These are phyloP conservation scores for Hydropsyche tenuis DNA, from an alignment of 1,140 invertebrate species.

Conservation along the genomic window DNA sequence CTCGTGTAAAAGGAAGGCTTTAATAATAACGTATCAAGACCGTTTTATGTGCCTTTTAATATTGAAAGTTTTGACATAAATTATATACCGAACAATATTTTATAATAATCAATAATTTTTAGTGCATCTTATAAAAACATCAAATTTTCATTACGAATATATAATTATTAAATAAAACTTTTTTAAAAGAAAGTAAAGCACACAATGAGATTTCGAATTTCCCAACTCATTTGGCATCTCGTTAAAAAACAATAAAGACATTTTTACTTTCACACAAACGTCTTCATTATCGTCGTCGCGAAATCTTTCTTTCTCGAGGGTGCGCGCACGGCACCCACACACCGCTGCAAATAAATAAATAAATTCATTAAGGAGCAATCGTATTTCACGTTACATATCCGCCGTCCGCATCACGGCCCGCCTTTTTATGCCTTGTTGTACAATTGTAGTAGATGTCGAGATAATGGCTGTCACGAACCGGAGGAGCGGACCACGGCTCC, in stretches of 20 bases:
- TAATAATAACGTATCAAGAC: not conserved
- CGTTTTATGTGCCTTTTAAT: not conserved
- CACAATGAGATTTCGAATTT: too few relatives aligned
- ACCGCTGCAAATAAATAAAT: conserved; percentile 1
- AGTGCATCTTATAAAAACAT: too few relatives aligned
- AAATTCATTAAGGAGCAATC: conserved; percentile 32
- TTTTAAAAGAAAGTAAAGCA: too few relatives aligned
- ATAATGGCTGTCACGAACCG: conserved; percentile 33
- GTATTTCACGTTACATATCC: conserved; percentile 34
- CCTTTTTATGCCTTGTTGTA: conserved; percentile 31
- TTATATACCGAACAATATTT: too few relatives aligned
- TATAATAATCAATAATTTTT: too few relatives aligned
- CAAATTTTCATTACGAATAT: too few relatives aligned
- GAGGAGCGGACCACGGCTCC: conserved; percentile 1
- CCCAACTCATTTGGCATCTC: too few relatives aligned
- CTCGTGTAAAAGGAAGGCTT: conserved; percentile 6
- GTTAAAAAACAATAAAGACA: too few relatives aligned
- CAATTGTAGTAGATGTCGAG: conserved; percentile 34
- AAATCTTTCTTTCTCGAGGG: not conserved
- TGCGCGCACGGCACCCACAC: not conserved
- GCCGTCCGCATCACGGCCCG: conserved; percentile 22
- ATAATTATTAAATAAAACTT: too few relatives aligned
- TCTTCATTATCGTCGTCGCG: conserved; percentile 36
- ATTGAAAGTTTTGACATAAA: not conserved
- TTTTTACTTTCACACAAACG: conserved; percentile 39